Evolutionary conservation across 1,140 invertebrate species (phyloP).

Genomic region (Sitophilus oryzae): DNA sequence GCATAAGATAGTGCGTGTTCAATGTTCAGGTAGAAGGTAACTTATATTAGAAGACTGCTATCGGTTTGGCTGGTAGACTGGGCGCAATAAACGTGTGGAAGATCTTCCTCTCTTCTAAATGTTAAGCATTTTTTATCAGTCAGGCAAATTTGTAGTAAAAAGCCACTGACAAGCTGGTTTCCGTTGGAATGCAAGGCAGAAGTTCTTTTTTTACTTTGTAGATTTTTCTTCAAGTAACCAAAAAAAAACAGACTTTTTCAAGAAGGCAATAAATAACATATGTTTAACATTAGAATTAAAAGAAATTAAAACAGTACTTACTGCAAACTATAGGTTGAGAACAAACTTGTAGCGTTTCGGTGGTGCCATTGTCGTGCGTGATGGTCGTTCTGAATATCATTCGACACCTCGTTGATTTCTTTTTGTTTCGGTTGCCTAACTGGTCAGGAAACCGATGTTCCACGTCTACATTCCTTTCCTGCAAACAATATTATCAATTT

Average conservation of each 20-base stretch:
- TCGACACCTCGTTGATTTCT: constrained; percentile 90
- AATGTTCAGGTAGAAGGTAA: too few relatives aligned
- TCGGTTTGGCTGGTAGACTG: too few relatives aligned
- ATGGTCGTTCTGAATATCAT: constrained; percentile 88
- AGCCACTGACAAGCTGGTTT: too few relatives aligned
- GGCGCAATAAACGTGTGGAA: too few relatives aligned
- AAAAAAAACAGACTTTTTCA: background rate
- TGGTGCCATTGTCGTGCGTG: constrained; percentile 63
- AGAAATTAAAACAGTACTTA: constrained; percentile 51
- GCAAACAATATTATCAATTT: background rate
- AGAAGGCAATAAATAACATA: background rate
- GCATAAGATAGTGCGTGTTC: too few relatives aligned
- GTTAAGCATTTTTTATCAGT: too few relatives aligned
- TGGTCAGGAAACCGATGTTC: constrained; percentile 85
- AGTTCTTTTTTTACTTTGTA: too few relatives aligned
- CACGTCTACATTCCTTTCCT: constrained; percentile 91
- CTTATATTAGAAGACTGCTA: too few relatives aligned
- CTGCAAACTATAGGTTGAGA: constrained; percentile 94
- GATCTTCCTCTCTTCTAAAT: too few relatives aligned
- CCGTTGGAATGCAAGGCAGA: too few relatives aligned
- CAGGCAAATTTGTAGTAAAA: too few relatives aligned
- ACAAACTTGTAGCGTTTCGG: constrained; percentile 83
- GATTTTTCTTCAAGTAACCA: background rate
- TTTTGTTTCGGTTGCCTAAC: constrained; percentile 68
- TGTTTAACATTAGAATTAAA: background rate